Conservation (phyloP, 1,140 invertebrate genomes). For the Aphidius ervi region DNA sequence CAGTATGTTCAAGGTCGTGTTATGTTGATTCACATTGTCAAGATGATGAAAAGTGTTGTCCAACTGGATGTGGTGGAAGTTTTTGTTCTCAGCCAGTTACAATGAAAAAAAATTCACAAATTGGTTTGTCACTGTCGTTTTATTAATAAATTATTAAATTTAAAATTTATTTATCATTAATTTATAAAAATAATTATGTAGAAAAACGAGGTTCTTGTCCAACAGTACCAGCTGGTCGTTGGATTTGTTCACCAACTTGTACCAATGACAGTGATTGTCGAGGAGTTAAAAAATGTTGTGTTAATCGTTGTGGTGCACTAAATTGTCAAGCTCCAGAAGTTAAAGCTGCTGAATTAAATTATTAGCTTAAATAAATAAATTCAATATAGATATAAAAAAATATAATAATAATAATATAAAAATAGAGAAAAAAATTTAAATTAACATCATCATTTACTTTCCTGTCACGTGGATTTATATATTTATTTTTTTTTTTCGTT, state of each 20-base stretch:
- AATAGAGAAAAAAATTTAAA: conserved; percentile 18
- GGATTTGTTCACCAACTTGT: conserved; percentile 60
- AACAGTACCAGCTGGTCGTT: conserved; percentile 52
- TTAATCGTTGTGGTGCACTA: conserved; percentile 58
- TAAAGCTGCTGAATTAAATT: conserved; percentile 22
- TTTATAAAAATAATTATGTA: conserved; percentile 31
- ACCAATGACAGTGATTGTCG: conserved; percentile 56
- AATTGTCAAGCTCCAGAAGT: conserved; percentile 53
- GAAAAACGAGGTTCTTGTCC: conserved; percentile 57
- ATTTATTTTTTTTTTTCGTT: too few species aligned
- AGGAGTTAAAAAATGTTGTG: conserved; percentile 57
- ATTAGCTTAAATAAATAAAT: too few species aligned
- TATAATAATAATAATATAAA: not conserved
- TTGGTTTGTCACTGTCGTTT: conserved; percentile 16
- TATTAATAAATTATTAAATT: not conserved
- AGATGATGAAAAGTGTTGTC: conserved; percentile 51
- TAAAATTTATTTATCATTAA: too few species aligned
- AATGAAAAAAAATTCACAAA: conserved; percentile 24
- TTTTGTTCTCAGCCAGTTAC: conserved; percentile 56
- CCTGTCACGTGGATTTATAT: too few species aligned
- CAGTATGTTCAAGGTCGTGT: conserved; percentile 41
- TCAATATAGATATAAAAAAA: not conserved
- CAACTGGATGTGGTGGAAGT: conserved; percentile 54
- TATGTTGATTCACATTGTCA: conserved; percentile 38
- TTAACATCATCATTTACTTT: conserved; percentile 12